Evolutionary conservation across 2,113 vertebrate species (phyloP).

Genomic region (Pachyramphus minor): DNA sequence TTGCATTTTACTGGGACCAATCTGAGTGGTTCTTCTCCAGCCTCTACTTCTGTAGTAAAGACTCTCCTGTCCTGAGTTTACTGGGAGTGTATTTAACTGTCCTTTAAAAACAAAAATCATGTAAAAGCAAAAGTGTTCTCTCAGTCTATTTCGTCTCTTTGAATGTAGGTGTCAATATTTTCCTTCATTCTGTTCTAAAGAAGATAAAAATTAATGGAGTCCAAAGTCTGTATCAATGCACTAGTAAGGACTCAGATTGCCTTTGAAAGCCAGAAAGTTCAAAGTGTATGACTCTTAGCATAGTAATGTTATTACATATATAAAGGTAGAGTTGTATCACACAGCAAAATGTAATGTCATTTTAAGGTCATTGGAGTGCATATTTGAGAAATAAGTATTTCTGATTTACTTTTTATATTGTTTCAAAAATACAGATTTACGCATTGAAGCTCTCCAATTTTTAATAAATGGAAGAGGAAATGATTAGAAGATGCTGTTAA

Average conservation of each 20-base stretch:
- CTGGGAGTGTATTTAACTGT: neutral
- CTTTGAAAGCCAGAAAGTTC: neutral
- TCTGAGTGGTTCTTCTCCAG: neutral
- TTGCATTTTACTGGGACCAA: neutral
- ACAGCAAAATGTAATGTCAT: neutral
- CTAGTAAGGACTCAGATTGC: neutral
- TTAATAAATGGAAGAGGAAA: neutral
- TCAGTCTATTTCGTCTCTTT: neutral
- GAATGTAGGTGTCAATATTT: neutral
- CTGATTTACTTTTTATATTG: neutral
- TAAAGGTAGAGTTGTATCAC: neutral
- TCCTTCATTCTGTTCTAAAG: neutral
- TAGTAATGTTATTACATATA: neutral
- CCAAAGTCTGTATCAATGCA: neutral
- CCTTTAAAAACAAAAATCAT: neutral
- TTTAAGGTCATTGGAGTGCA: neutral
- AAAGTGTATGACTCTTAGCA: neutral
- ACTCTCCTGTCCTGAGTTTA: neutral
- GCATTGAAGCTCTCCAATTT: neutral
- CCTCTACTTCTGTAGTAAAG: neutral
- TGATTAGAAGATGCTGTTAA: neutral
- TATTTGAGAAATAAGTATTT: neutral
- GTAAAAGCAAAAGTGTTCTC: neutral
- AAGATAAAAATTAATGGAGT: neutral
- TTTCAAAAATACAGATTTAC: neutral